A percentile compares a stretch with the other conserved stretches of the same genome.
These are phyloP conservation scores for Toxotes lorentzi DNA, from an alignment of 2,797 vertebrate genomes.

Conservation along the genomic window DNA sequence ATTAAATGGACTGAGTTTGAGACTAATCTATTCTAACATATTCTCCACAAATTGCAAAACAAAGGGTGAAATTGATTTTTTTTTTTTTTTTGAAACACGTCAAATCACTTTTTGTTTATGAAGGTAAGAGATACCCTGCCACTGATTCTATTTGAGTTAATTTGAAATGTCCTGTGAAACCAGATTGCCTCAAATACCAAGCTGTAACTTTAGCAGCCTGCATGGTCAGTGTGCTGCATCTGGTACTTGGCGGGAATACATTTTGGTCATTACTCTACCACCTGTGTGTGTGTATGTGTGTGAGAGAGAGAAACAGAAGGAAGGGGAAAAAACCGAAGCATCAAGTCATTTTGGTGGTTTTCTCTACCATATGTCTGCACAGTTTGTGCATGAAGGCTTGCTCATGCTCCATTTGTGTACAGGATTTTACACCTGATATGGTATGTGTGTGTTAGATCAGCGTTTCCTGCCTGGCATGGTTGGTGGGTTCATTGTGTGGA, in stretches of 20 bases:
- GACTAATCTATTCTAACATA: constrained; percentile 14
- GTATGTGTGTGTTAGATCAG: constrained; percentile 17
- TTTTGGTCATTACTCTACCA: constrained; percentile 49
- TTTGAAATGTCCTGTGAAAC: constrained; percentile 40
- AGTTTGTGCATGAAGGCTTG: constrained; percentile 8
- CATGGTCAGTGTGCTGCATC: constrained; percentile 40
- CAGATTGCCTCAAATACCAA: constrained; percentile 52
- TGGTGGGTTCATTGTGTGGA: constrained; percentile 65
- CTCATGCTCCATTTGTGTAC: constrained; percentile 21
- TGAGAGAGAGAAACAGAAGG: neutral
- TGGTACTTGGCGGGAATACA: constrained; percentile 46
- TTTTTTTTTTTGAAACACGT: constrained; percentile 28
- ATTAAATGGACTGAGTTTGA: constrained; percentile 17
- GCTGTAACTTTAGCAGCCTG: constrained; percentile 36
- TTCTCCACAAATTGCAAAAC: constrained; percentile 32
- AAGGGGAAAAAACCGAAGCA: constrained; percentile 1
- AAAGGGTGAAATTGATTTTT: constrained; percentile 29
- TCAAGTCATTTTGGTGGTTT: neutral
- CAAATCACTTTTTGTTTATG: constrained; percentile 26
- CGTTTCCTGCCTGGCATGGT: constrained; percentile 44
- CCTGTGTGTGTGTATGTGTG: constrained; percentile 34
- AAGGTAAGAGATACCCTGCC: neutral
- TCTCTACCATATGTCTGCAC: neutral
- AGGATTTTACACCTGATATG: constrained; percentile 20
- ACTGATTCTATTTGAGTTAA: constrained; percentile 23